Evolutionary conservation across 2,113 vertebrate species (phyloP).

Genomic region (Pterocles gutturalis): DNA sequence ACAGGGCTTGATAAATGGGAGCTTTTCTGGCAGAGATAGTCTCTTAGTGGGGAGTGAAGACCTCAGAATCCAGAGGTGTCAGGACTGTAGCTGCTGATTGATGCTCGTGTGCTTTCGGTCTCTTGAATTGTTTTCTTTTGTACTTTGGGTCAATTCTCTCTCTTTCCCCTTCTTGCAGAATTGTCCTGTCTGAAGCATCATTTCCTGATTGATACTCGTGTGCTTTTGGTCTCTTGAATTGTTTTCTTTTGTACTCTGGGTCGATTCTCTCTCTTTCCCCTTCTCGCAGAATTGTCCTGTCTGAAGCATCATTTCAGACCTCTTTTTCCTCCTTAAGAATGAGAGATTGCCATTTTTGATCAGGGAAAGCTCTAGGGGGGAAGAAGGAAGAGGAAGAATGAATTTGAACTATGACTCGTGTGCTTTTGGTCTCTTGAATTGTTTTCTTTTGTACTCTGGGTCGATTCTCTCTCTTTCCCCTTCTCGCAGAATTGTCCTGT

Average conservation of each 20-base stretch:
- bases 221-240: too few relatives aligned
- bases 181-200: background rate
- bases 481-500: background rate
- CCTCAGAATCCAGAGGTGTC: background rate
- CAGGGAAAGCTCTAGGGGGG: background rate
- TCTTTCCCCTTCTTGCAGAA: background rate
- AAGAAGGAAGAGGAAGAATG: background rate
- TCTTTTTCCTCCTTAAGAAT: background rate
- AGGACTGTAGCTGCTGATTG: background rate
- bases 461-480: background rate
- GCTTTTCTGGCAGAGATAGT: background rate
- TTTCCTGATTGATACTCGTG: too few relatives aligned
- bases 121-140: background rate
- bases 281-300: background rate
- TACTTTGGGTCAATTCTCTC: background rate
- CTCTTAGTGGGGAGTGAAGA: background rate
- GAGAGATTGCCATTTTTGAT: background rate
- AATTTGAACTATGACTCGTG: background rate
- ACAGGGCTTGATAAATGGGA: background rate
- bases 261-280: background rate
- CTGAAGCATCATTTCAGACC: background rate
- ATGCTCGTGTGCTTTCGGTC: fast-evolving
- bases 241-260: background rate
- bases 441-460: background rate
- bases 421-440: too few relatives aligned